Percentiles rank a stretch among this genome's conserved stretches.
Evolutionary conservation across 2,113 vertebrate genomes (phyloP).

Genomic region (Anolis sagrei): DNA sequence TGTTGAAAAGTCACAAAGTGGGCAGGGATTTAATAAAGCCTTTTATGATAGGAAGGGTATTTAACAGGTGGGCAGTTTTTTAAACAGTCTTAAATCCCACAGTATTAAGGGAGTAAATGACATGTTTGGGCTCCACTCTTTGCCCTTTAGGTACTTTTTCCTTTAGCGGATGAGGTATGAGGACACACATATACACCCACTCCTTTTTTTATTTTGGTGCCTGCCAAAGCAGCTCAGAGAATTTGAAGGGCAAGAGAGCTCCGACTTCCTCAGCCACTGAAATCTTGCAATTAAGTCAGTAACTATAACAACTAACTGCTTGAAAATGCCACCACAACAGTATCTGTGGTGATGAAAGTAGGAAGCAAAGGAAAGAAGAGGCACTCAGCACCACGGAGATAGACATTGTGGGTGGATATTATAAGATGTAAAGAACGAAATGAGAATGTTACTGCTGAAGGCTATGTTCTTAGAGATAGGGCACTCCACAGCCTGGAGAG

Average conservation of each 20-base stretch:
- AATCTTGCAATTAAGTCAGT: slow-evolving; percentile 55
- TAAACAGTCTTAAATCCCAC: not conserved
- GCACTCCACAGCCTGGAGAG: not conserved
- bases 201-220: not conserved
- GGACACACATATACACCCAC: not conserved
- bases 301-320: slow-evolving; percentile 60
- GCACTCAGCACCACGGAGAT: not conserved
- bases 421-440: not conserved
- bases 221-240: not conserved
- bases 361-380: slow-evolving; percentile 41
- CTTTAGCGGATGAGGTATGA: not conserved
- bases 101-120: not conserved
- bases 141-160: not conserved
- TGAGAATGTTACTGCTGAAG: not conserved
- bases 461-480: not conserved
- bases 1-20: too few species aligned
- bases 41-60: too few species aligned
- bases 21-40: not conserved
- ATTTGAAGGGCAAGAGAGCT: slow-evolving; percentile 21
- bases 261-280: not conserved
- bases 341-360: slow-evolving; percentile 45
- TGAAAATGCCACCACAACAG: slow-evolving; percentile 54
- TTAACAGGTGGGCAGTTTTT: not conserved
- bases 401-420: not conserved
- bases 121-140: not conserved